Base-by-base conservation (phyloP, 2,888 invertebrate species). In the Tineola bisselliella region DNA sequence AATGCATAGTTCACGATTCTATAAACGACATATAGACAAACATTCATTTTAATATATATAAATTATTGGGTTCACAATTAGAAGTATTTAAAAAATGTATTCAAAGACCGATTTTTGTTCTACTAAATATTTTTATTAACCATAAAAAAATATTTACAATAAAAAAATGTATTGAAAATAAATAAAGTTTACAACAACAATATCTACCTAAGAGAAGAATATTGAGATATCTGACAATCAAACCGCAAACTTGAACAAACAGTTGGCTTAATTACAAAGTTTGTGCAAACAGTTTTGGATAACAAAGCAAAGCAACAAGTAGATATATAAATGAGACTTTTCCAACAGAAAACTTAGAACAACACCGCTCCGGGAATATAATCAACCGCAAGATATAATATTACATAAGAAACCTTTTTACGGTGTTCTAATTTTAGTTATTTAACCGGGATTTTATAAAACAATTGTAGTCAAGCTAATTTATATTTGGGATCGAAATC, bases 251-350 rank as follows among this genome's bases (percentile, higher is more conserved):
- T 15, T 13, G 30, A 19, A 15, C 33, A 31, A 58, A 58, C 58
- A 58, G 58, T 58, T 33, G 13, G 17, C 58, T 58, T 58, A 58
- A 58, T 58, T 58, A 33, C 15, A 58, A 58, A 58, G 33, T 58
- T 58, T 33, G 33, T 15, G 6, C 58, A 58, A 58, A 8, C 33
- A 58, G 58, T 15, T 58, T 33, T 33, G 19, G 33, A 58, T 58
- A 19, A 58, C 58, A 58, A 33, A 33, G 31, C 56, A 56, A 56
- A 56, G 56, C 56, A 56, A 56, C 56, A 56, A 56, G 56, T 56
- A 25, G 25, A 25, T 25, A 5, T n/a, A 17, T 25, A 54, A 58
- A 33, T 58, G 58, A 33, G 19, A 58, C 58, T 33, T 58, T 58
- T 8, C 17, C 33, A 13, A 33, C 15, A 56, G n/a, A 56, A 25